These are phyloP conservation scores for Netelia virgata DNA, from an alignment of 2,888 invertebrate species.

Conservation along the genomic window DNA sequence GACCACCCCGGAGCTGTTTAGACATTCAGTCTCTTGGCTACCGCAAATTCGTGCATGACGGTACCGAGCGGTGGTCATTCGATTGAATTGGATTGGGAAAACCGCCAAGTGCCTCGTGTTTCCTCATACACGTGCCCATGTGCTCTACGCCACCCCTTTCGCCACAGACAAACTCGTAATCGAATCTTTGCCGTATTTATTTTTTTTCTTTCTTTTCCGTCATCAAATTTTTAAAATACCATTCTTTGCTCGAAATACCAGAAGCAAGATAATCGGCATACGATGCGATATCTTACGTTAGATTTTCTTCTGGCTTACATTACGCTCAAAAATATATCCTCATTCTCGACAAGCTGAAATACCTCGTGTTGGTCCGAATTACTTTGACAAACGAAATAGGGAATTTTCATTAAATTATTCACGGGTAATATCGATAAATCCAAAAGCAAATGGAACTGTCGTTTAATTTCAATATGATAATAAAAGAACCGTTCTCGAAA, in stretches of 20 bases:
- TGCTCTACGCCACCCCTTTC: constrained; percentile 24
- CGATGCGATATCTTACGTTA: too few relatives aligned
- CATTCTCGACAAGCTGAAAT: too few relatives aligned
- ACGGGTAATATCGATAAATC: too few relatives aligned
- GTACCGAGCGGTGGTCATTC: constrained; percentile 71
- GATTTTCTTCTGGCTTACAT: too few relatives aligned
- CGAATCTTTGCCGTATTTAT: constrained; percentile 21
- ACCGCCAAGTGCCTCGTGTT: constrained; percentile 75
- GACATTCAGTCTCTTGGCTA: constrained; percentile 55
- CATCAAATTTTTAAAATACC: constrained; percentile 1
- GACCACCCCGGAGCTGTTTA: constrained; percentile 46
- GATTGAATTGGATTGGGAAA: constrained; percentile 82
- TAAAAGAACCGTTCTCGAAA: too few relatives aligned
- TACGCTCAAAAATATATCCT: too few relatives aligned
- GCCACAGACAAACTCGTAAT: constrained; percentile 27
- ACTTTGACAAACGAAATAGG: too few relatives aligned
- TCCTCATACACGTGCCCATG: constrained; percentile 71
- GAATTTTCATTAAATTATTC: too few relatives aligned
- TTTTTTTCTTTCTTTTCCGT: neutral
- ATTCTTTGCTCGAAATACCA: neutral
- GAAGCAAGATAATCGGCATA: too few relatives aligned
- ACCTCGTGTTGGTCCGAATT: too few relatives aligned
- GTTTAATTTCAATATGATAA: too few relatives aligned
- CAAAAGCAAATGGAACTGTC: too few relatives aligned
- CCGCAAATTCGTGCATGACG: constrained; percentile 28